Base-by-base conservation (phyloP, 1,140 invertebrate genomes). In the Cecropterus lyciades region DNA sequence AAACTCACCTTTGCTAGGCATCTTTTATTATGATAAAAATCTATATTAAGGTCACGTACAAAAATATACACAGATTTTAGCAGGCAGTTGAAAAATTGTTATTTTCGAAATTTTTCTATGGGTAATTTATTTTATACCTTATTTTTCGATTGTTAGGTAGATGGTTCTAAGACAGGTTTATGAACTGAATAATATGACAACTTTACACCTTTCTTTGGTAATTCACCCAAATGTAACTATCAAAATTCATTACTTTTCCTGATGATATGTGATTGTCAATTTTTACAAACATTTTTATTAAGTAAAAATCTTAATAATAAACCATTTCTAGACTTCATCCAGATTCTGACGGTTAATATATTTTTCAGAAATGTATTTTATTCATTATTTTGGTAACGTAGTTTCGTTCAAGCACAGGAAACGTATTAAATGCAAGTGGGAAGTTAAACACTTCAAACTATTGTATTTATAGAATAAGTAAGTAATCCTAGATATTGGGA, bases 21-120 rank as follows among this genome's bases (percentile, higher is more conserved):
- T 46, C 3, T 46, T 59, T 59, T 59, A 59, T 59, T 59, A 45
- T 15, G 33, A 42, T 42, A n/a, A 59, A 46, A 16, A 59, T 33
- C n/a, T 15, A 14, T 33, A 30, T 59, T 46, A 59, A 46, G 55
- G 24, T 15, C 55, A 59, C 55, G 43, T 59, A 59, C 55, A 59
- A 59, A 59, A 59, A 59, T 59, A 59, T 59, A 59, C 55, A 46
- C n/a, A 46, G 20, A 46, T 43, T 27, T 45, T 27, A 42, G 27
- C 45, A 24, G 45, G n/a, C 42, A 57, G 53, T 27, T 37, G 10
- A 57, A 43, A 57, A 24, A 57, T 27, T 14, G 16, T 57, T 43
- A 56, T 15, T 57, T 17, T 43, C 6, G 0, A 33, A 33, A 33
- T n/a, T 9, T 33, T 3, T 7, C 9, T 33, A 10, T 33, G n/a